Evolutionary conservation across 1,140 invertebrate species (phyloP), one percentile per base, ranked within the genome.

Genomic region (Philopotamus ludificatus): DNA sequence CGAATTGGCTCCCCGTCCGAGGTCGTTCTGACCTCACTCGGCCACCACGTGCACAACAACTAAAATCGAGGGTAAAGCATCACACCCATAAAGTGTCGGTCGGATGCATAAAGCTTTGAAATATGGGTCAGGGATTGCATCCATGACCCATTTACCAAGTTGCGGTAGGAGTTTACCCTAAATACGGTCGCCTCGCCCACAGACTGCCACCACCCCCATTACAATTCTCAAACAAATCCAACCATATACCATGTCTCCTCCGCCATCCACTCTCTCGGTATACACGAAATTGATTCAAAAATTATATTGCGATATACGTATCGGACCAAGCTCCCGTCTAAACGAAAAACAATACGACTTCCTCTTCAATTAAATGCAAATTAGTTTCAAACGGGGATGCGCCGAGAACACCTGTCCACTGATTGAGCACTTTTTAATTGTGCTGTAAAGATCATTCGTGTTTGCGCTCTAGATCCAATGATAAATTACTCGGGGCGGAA

Each of bases 111-210:
- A 62, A 62, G 59, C 65, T 41, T 44, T 57, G 49, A 53, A 41
- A 66, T 66, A n/a, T 62, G 42, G 65, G 65, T 66, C 65, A 66
- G 58, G 65, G 65, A 45, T 66, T 51, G 58, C 50, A 66, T 66
- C 65, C 65, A 42, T 66, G 65, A 66, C 65, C 65, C 65, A 66
- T 61, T 60, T 66, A 55, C 45, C 57, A 61, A 66, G 28, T 66
- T 66, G 47, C n/a, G 64, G 49, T 15, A 41, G 45, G 49, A 62
- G 65, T 65, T 61, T 61, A 66, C 58, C 59, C 65, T 42, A 66
- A 66, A 66, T 62, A 55, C 50, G 41, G 63, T 39, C 39, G n/a
- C 57, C n/a, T 18, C 57, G 4, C 23, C 50, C 23, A 47, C 44
- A 47, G 2, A 15, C 57, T 20, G 8, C 57, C 57, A 39, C 20